Base-by-base conservation (phyloP, 2,797 vertebrate species). In the Brachyalestes nurse region DNA sequence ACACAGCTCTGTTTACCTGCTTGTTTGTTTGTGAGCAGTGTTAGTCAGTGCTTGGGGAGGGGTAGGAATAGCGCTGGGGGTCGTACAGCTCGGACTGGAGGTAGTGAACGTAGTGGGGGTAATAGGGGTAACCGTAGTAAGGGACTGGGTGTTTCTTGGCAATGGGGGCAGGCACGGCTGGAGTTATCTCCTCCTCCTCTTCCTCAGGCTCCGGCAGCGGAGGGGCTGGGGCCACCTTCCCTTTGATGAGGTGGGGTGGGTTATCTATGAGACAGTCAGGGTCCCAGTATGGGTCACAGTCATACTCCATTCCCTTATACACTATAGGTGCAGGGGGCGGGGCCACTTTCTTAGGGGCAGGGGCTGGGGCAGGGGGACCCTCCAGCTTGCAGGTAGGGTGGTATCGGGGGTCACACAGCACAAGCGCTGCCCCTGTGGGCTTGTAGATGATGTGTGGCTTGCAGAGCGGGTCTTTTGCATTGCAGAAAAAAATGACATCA, bases 251-350 rank as follows among this genome's bases (percentile, higher is more conserved):
- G 38, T 89, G 87, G 23, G 93, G 93, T 0, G 93, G 93, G 84
- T 91, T 87, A 78, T 95, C 93, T 13, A 95, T 88, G 57, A 95
- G 90, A 87, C 95, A 95, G 87, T 95, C 93, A 0, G 94, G 95
- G 82, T 95, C 94, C 93, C 94, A 95, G 91, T 94, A 95, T 2
- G 95, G 94, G 88, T 95, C 93, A 28, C 94, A 95, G 87, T 94
- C 94, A 2, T 93, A 94, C 87, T 95, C 94, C 92, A 94, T 94
- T 42, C 88, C 89, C 84, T 95, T 95, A 83, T 90, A 93, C 71
- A 81, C 86, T n/a, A 94, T 74, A 16, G 88, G 90, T 16, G 82
- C 86, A 0, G 91, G 91, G 2, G 81, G 83, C 0, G 89, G 88
- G 9, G 62, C 71, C 14, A 88, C 84, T 84, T 93, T 93, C 76